Evolutionary conservation across 64 coral and sea anemone genomes (phyloP).

Genomic region (Actinia tenebrosa): DNA sequence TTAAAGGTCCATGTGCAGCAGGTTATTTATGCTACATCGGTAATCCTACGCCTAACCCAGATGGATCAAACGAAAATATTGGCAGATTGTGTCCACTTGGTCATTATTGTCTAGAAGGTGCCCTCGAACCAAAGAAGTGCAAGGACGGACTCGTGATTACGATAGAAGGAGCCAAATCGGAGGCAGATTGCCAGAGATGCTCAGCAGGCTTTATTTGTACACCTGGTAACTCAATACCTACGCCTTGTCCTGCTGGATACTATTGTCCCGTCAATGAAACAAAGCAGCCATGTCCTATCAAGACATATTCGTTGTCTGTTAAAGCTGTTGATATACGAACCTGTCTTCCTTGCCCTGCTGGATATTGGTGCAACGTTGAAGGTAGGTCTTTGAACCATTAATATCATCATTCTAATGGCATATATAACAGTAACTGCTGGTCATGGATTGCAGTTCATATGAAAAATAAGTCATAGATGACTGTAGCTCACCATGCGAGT

Average conservation of each 20-base stretch:
- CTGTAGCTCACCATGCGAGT: too few relatives aligned
- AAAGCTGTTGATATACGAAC: conserved; percentile 66
- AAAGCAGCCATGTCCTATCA: conserved; percentile 59
- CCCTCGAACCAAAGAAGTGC: conserved; percentile 32
- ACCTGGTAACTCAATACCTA: conserved; percentile 67
- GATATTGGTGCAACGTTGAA: conserved; percentile 82
- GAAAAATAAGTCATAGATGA: too few relatives aligned
- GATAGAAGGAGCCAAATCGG: conserved; percentile 58
- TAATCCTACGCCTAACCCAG: conserved; percentile 76
- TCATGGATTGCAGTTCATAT: too few relatives aligned
- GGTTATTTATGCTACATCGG: conserved; percentile 82
- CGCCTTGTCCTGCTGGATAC: conserved; percentile 71
- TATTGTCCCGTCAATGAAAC: conserved; percentile 88
- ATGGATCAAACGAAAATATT: conserved; percentile 58
- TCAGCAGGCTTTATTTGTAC: conserved; percentile 91
- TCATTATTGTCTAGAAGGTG: conserved; percentile 76
- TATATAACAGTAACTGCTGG: not conserved
- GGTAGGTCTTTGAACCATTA: conserved; percentile 33
- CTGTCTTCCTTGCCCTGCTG: conserved; percentile 81
- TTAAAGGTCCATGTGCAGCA: conserved; percentile 56
- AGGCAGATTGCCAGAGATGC: conserved; percentile 66
- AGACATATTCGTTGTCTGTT: conserved; percentile 57
- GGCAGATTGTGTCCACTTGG: conserved; percentile 74
- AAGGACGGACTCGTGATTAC: conserved; percentile 71
- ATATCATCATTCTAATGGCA: not conserved